Evolutionary conservation across 2,113 vertebrate species (phyloP).

Genomic region (Hemiscyllium ocellatum): DNA sequence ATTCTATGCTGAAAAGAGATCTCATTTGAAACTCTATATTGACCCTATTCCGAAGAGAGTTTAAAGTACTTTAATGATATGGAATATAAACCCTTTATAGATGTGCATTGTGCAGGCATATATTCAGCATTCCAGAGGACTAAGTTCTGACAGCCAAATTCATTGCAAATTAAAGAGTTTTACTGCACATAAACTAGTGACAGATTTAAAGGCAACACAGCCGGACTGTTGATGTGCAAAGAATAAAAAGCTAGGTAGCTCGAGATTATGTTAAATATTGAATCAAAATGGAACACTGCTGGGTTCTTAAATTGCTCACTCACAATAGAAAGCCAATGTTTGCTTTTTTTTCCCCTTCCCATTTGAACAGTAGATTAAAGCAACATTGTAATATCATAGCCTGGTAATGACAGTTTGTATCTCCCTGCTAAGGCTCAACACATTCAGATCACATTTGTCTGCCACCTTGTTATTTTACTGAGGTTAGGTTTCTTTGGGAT

Average conservation of each 20-base stretch:
- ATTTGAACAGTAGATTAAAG: neutral
- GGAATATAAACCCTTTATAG: neutral
- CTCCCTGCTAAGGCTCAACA: neutral
- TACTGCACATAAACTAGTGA: constrained; percentile 6
- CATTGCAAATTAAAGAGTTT: neutral
- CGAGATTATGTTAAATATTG: neutral
- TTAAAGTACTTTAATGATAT: neutral
- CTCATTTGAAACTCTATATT: neutral
- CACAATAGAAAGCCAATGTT: neutral
- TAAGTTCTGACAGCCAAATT: neutral
- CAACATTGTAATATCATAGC: neutral
- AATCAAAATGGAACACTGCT: neutral
- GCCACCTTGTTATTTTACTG: neutral
- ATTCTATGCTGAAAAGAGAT: neutral
- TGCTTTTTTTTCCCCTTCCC: neutral
- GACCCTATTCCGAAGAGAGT: neutral
- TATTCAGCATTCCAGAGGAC: neutral
- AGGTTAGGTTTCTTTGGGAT: neutral
- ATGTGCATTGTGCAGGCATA: neutral
- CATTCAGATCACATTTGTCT: neutral
- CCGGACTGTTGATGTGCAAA: neutral
- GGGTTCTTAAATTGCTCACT: neutral
- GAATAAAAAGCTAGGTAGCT: neutral
- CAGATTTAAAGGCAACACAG: neutral
- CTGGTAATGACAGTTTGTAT: neutral